Evolutionary conservation across 2,888 invertebrate species (phyloP), one percentile per base, ranked within the genome.

Genomic region (Mythimna albipuncta): DNA sequence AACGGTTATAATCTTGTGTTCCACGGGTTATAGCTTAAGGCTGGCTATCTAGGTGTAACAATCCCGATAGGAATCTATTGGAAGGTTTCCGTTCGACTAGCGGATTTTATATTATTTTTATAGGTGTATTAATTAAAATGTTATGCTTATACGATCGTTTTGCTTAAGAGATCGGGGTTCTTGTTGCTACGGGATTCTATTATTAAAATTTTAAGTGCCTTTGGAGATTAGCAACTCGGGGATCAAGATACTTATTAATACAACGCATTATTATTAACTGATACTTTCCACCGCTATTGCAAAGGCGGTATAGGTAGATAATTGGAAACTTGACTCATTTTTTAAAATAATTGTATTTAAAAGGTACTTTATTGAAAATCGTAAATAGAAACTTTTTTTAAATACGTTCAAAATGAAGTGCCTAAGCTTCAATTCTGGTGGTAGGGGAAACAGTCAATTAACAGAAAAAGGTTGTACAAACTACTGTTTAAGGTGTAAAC

Each of bases 1-100:
- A 47, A 64, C 41, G 69, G 38, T 76, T 73, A 38, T 69, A 78
- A 72, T 73, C 41, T 70, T 55, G 50, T 69, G 35, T 65, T 74
- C 41, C 72, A 58, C 9, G 54, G 63, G 21, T 54, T 64, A 69
- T 66, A 67, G 77, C 76, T 59, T 72, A 57, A 64, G 74, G 75
- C 70, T 75, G 5, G 41, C n/a, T 55, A 63, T 71, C 71, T 65
- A 50, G 47, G 54, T 69, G 57, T 52, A 64, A 55, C 66, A 73
- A 61, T 66, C 11, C 10, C 58, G 68, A 73, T 73, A 54, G 38
- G 32, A 16, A 69, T 77, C 52, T 41, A 73, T 72, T 54, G 7
- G 50, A 62, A 52, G 16, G 44, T 65, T 71, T 47, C 32, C 38
- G 44, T 52, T 66, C 9, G 9, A 65, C 19, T 32, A 5, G 32